Evolutionary conservation across 2,113 vertebrate genomes (phyloP).

Genomic region (Willisornis vidua): DNA sequence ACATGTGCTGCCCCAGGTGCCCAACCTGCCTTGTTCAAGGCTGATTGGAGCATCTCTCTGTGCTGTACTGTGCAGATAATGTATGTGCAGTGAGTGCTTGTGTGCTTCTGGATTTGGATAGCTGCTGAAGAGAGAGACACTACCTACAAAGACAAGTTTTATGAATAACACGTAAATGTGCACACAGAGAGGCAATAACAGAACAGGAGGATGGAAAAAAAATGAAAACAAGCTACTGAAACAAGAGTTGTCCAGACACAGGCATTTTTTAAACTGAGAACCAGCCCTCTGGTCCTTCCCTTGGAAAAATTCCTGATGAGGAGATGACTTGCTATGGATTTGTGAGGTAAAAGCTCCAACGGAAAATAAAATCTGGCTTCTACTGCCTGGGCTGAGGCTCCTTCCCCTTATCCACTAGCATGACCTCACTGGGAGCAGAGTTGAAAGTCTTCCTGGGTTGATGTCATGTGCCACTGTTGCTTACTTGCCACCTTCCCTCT

Average conservation of each 20-base stretch:
- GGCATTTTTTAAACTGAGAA: not conserved
- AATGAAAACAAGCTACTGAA: not conserved
- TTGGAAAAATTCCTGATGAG: not conserved
- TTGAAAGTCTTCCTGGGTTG: not conserved
- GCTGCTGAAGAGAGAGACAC: not conserved
- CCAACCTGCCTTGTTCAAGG: not conserved
- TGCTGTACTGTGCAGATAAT: not conserved
- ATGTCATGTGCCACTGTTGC: not conserved
- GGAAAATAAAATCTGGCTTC: constrained; percentile 26
- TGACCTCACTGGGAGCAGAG: not conserved
- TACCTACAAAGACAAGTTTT: not conserved
- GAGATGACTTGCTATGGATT: constrained; percentile 1
- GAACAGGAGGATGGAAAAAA: not conserved
- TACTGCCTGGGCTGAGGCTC: not conserved
- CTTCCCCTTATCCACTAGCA: not conserved
- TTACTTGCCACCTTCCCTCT: not conserved
- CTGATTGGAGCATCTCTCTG: not conserved
- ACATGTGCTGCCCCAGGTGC: not conserved
- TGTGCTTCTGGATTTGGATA: not conserved
- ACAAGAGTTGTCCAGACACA: not conserved
- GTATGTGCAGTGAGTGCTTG: not conserved
- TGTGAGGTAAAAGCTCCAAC: constrained; percentile 5
- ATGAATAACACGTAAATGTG: fast-evolving
- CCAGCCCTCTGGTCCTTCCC: not conserved
- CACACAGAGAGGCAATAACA: not conserved